Conservation (phyloP, 2,888 invertebrate species). For the Zaprionus obscuricornis region DNA sequence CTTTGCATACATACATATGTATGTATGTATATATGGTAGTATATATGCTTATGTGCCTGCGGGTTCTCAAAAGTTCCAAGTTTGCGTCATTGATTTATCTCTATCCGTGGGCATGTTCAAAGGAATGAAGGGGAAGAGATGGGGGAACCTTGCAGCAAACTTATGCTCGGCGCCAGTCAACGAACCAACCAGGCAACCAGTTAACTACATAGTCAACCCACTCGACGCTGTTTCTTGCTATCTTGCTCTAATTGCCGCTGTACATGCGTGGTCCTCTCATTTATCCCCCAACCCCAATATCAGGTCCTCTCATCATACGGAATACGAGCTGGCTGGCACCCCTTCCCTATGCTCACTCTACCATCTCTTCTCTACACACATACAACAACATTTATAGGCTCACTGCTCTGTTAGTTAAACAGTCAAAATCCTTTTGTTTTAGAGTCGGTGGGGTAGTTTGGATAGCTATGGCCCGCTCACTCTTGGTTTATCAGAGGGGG, state of each 20-base stretch:
- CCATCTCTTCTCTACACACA: not conserved
- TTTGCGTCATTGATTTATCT: constrained; percentile 52
- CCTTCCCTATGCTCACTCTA: constrained; percentile 10
- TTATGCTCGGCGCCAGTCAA: constrained; percentile 9
- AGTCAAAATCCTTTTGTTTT: constrained; percentile 54
- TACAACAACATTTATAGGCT: constrained; percentile 15
- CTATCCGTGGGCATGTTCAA: constrained; percentile 9
- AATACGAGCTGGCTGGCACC: constrained; percentile 19
- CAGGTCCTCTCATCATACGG: constrained; percentile 3
- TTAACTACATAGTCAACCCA: constrained; percentile 22
- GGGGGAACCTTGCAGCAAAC: constrained; percentile 13
- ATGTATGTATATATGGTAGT: constrained; percentile 1
- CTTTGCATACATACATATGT: constrained; percentile 4
- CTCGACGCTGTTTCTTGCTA: constrained; percentile 28
- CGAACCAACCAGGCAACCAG: constrained; percentile 24
- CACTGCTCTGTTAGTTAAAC: constrained; percentile 29
- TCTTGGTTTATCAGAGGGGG: not conserved
- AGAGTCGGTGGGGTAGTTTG: not conserved
- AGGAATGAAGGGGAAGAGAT: not conserved
- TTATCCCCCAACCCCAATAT: too few species aligned
- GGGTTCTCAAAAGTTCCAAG: constrained; percentile 26
- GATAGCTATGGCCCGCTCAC: not conserved
- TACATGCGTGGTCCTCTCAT: constrained; percentile 46
- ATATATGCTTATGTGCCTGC: too few species aligned
- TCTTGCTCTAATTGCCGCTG: constrained; percentile 64